Conservation (phyloP, 2,888 invertebrate genomes). For the Mythimna vitellina region DNA sequence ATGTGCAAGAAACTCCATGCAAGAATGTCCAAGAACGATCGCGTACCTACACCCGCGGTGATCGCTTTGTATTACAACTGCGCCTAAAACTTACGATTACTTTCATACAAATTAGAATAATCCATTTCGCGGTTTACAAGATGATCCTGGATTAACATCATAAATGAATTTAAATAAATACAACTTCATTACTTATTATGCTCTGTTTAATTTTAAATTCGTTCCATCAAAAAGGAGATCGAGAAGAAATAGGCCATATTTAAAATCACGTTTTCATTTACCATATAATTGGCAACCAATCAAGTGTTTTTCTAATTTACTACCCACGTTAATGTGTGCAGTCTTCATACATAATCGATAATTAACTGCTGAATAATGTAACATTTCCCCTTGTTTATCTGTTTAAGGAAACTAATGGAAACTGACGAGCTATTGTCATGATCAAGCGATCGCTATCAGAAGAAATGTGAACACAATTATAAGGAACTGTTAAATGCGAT, state of each 20-base stretch:
- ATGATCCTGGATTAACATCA: background rate
- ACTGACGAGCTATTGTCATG: slow-evolving; percentile 66
- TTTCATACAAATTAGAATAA: slow-evolving; percentile 3
- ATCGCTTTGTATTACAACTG: too few relatives aligned
- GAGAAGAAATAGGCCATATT: slow-evolving; percentile 13
- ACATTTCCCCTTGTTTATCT: slow-evolving; percentile 60
- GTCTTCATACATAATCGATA: slow-evolving; percentile 61
- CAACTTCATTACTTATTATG: background rate
- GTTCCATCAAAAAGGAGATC: slow-evolving; percentile 1
- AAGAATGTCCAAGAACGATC: too few relatives aligned
- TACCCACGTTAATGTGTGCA: slow-evolving; percentile 37
- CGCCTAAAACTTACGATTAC: background rate
- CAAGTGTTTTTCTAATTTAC: slow-evolving; percentile 25
- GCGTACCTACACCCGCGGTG: too few relatives aligned
- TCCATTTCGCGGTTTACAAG: background rate
- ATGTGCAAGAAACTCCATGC: too few relatives aligned
- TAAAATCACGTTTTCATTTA: slow-evolving; percentile 24
- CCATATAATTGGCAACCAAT: slow-evolving; percentile 44
- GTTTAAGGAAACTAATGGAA: slow-evolving; percentile 64
- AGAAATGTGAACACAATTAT: slow-evolving; percentile 69
- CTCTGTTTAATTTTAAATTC: background rate
- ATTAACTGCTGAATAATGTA: slow-evolving; percentile 62
- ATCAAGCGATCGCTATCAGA: slow-evolving; percentile 53
- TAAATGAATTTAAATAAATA: background rate
- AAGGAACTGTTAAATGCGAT: slow-evolving; percentile 48